Evolutionary conservation across 92 coral and sea anemone genomes (phyloP), one percentile per base, ranked within the genome.

Genomic region (Meandrina meandrites): DNA sequence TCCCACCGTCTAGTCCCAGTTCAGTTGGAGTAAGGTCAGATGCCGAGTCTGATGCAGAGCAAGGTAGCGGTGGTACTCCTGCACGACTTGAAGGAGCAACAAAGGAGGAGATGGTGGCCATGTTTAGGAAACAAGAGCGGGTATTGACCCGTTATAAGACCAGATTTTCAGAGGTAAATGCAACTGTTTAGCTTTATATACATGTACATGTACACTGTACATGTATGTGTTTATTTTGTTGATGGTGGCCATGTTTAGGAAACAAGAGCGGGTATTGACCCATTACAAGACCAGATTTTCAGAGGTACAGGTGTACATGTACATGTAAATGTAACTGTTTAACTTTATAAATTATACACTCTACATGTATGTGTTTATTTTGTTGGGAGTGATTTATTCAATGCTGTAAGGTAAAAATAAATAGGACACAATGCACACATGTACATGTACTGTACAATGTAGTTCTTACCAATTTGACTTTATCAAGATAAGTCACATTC

Each of bases 41-140:
- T 89, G 92, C 86, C 1, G 98, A 96, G 27, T 96, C 99, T 17
- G 98, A 96, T 68, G 90, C 94, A 22, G 99, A 94, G 71, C 94
- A 93, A 79, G 79, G 89, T 51, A 35, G 85, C 40, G 90, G 84
- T 79, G 92, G 90, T 22, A 84, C 90, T 16, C 90, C 94, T 34
- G 58, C 81, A 8, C 77, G 94, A 32, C 72, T 93, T 79, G 99
- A 96, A 45, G 89, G 90, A 78, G 92, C 93, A 1, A 84, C 94
- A 15, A 96, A 92, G 84, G 99, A 96, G 17, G 99, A 96, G 67
- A 40, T 96, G n/a, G 81, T 96, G 50, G 81, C 90, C 28, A 74
- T 95, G 89, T 94, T 89, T 64, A 96, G 86, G 80, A 96, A 96
- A 60, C 98, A 96, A 87, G 99, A 95, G 62, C 90, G 95, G 75